Percentiles rank a stretch among this genome's conserved stretches.
Evolutionary conservation across 2,888 invertebrate genomes (phyloP).

Genomic region (Magallana nippona): DNA sequence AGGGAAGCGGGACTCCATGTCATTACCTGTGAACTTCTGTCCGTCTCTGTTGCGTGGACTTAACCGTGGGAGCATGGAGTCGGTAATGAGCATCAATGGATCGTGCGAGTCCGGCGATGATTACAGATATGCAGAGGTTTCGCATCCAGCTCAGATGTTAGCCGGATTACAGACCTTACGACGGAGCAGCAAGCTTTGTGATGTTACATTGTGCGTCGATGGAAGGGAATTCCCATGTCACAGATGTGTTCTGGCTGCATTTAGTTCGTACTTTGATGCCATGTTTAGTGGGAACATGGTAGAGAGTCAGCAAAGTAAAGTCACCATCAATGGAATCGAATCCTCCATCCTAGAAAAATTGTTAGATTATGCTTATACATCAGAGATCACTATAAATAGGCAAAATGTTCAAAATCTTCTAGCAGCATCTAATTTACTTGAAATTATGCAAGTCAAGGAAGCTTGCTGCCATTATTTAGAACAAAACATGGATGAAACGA

Average conservation of each 20-base stretch:
- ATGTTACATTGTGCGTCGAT: conserved; percentile 88
- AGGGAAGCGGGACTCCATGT: not conserved
- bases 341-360: conserved; percentile 92
- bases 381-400: conserved; percentile 92
- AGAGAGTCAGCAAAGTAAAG: conserved; percentile 91
- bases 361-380: conserved; percentile 95
- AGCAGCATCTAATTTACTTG: conserved; percentile 96
- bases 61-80: conserved; percentile 53
- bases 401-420: conserved; percentile 93
- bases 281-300: conserved; percentile 96
- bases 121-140: conserved; percentile 77
- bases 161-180: conserved; percentile 89
- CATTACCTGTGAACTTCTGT: conserved; percentile 8
- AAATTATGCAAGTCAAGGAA: conserved; percentile 82
- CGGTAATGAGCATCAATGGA: conserved; percentile 53
- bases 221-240: conserved; percentile 92
- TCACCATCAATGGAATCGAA: conserved; percentile 76
- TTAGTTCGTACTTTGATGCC: conserved; percentile 95
- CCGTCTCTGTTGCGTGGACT: conserved; percentile 30
- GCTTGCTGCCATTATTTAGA: conserved; percentile 96
- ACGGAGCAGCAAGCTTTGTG: conserved; percentile 91
- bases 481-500: conserved; percentile 93
- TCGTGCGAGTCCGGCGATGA: conserved; percentile 69
- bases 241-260: conserved; percentile 92
- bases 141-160: conserved; percentile 76